Base-by-base conservation (phyloP, 2,797 vertebrate species). In the Carduelis carduelis region DNA sequence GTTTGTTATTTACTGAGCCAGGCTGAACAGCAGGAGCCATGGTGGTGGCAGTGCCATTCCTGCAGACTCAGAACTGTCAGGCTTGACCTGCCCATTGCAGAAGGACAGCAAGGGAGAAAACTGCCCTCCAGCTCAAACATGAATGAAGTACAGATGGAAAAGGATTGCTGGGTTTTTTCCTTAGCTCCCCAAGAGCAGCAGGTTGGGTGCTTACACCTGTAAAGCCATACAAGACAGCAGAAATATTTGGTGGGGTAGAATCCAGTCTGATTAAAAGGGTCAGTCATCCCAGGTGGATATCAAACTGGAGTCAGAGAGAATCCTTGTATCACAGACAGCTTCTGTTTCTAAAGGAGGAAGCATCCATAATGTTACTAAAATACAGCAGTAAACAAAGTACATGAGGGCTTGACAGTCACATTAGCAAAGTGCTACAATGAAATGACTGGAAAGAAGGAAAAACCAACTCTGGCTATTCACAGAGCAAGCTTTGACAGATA, bases 401-500 rank as follows among this genome's bases (percentile, higher is more conserved):
- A 11, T 17, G 60, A 85, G 47, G 68, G 49, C 34, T 93, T 93
- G 90, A 92, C 88, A 96, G 91, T 59, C 65, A 59, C 60, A 37
- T 44, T 84, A 92, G 72, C 22, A 27, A 86, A 85, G 43, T 70
- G 43, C 53, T 78, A 30, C 39, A 43, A 75, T 71, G 60, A 91
- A 80, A 91, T 52, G 22, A 74, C 37, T 78, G 61, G n/a, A 75
- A 80, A 84, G 41, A 72, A 49, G 27, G 3, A 3, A 44, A 71
- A 88, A 88, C 63, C 52, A 71, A 83, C 35, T 64, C 79, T 52
- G n/a, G 46, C 57, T 95, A 43, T 49, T 79, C 68, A 37, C 78
- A 77, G 83, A 84, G 85, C 50, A 66, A 47, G 46, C 72, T 95
- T 92, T 95, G 94, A 95, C 93, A 93, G 86, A 46, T 55, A 87